phyloP scores from a whole-genome alignment of 1,140 invertebrate species.

The Plodia interpunctella region DNA sequence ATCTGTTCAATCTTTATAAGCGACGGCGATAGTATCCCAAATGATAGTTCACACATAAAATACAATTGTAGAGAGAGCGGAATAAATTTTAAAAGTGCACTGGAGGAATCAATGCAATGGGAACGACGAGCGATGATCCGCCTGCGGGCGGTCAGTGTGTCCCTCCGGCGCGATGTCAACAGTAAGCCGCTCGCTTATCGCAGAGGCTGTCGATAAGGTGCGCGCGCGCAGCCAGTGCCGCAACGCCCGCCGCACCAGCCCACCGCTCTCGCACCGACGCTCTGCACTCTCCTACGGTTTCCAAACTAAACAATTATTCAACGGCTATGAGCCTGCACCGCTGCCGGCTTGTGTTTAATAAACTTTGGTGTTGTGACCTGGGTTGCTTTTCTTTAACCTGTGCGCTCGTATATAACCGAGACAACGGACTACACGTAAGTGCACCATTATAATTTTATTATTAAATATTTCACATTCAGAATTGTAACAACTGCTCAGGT shows the following conservation, averaged over 20 bases:
- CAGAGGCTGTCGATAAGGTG: conserved; percentile 57
- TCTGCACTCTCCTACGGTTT: conserved; percentile 26
- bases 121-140: not conserved
- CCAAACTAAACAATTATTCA: conserved; percentile 54
- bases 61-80: too few relatives aligned
- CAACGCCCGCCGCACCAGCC: conserved; percentile 45
- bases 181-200: conserved; percentile 56
- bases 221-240: conserved; percentile 50
- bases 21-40: too few relatives aligned
- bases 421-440: conserved; percentile 3
- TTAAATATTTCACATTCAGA: too few relatives aligned
- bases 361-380: conserved; percentile 54
- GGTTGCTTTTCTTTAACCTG: conserved; percentile 43
- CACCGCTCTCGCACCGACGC: conserved; percentile 16
- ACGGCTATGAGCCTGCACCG: conserved; percentile 46
- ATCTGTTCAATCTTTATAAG: too few relatives aligned
- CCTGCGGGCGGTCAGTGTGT: too few relatives aligned
- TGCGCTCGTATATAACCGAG: conserved; percentile 28
- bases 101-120: not conserved
- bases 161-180: too few relatives aligned
- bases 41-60: too few relatives aligned
- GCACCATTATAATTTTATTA: not conserved
- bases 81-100: too few relatives aligned
- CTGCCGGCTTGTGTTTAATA: conserved; percentile 52
- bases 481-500: not conserved